A percentile compares a stretch with the other conserved stretches of the same genome.
phyloP scores from a whole-genome alignment of 1,140 invertebrate genomes.

The Caenorhabditis brenneri region DNA sequence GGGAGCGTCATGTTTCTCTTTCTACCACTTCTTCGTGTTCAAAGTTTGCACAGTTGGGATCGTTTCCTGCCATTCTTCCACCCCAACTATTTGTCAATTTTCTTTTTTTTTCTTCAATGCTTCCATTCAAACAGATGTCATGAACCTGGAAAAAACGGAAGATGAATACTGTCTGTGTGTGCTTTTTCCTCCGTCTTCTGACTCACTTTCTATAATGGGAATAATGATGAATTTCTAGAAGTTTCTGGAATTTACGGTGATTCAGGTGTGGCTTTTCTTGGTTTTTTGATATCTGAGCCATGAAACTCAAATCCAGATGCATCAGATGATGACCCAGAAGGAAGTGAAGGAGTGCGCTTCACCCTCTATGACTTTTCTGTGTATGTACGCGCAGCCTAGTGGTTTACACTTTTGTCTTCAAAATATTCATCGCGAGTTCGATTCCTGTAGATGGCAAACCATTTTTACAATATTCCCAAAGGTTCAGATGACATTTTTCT shows the following conservation, averaged over 20 bases:
- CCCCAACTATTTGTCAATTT: background rate
- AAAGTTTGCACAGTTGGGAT: constrained; percentile 34
- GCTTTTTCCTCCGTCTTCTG: background rate
- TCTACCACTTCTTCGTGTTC: background rate
- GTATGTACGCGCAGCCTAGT: too few species aligned
- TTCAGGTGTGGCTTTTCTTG: too few species aligned
- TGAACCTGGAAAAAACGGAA: background rate
- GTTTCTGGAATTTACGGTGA: background rate
- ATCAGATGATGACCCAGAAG: too few species aligned
- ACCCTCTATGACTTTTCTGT: too few species aligned
- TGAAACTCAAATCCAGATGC: too few species aligned
- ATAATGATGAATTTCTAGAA: background rate
- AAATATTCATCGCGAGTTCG: too few species aligned
- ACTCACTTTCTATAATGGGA: background rate
- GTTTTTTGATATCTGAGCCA: too few species aligned
- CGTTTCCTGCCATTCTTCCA: constrained; percentile 4
- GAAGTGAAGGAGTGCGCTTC: too few species aligned
- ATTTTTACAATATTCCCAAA: too few species aligned
- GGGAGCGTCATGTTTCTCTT: background rate
- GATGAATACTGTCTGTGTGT: background rate
- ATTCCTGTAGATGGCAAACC: too few species aligned
- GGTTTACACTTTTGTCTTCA: too few species aligned
- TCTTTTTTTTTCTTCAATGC: background rate
- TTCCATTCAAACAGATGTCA: constrained; percentile 18
- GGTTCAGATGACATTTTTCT: too few species aligned